Conservation (phyloP, 2,113 vertebrate genomes). For the Synchiropus splendidus region DNA sequence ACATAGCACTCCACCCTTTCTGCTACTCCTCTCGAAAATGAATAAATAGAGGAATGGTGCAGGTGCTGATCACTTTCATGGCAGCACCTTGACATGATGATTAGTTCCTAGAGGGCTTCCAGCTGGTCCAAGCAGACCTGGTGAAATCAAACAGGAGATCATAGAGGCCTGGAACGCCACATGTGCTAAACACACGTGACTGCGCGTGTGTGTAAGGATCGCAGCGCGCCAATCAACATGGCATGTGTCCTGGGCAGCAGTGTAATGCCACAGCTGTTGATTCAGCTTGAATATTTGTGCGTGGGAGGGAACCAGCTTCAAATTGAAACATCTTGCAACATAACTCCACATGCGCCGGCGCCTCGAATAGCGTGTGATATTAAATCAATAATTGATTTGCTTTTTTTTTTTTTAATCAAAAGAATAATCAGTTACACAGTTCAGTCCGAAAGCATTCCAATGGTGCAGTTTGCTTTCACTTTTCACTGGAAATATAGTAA, state of each 20-base stretch:
- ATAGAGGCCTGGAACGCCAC: conserved; percentile 15
- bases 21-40: conserved; percentile 17
- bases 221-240: conserved; percentile 35
- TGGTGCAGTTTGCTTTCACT: too few species aligned
- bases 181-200: conserved; percentile 32
- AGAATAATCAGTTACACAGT: too few species aligned
- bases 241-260: conserved; percentile 44
- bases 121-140: too few species aligned
- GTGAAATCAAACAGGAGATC: conserved; percentile 29
- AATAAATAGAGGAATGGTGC: conserved; percentile 24
- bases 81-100: conserved; percentile 22
- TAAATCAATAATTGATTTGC: too few species aligned
- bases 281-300: conserved; percentile 53
- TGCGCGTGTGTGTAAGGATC: conserved; percentile 1
- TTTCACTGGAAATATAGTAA: too few species aligned
- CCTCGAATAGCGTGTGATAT: too few species aligned
- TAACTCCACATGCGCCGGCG: too few species aligned
- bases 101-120: conserved; percentile 16
- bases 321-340: too few species aligned
- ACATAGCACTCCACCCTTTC: conserved; percentile 20
- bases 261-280: conserved; percentile 58
- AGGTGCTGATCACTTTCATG: conserved; percentile 26
- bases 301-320: conserved; percentile 2
- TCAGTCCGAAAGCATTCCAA: too few species aligned
- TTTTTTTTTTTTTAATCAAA: too few species aligned